Conservation (phyloP, 2,888 invertebrate genomes). For the Mythimna albipuncta region DNA sequence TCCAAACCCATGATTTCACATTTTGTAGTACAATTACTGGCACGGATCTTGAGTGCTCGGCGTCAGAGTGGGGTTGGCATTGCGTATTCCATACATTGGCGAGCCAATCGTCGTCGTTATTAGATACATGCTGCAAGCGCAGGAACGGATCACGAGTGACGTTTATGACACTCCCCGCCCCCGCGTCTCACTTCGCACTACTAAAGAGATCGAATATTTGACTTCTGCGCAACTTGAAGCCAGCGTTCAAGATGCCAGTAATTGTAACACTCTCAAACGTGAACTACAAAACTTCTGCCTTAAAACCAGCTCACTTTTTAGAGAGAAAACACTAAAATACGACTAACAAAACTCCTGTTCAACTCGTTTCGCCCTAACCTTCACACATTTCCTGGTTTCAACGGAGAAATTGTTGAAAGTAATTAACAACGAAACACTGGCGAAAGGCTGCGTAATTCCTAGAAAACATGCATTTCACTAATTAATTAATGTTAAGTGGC, state of each 20-base stretch:
- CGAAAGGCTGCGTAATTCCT: slow-evolving; percentile 30
- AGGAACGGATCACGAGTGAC: no score
- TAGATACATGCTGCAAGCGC: no score
- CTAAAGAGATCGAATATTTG: no score
- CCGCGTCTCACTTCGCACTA: no score
- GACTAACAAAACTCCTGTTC: slow-evolving; percentile 5
- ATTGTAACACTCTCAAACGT: neutral
- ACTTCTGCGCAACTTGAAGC: no score
- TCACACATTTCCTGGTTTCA: slow-evolving; percentile 17
- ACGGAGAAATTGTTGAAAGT: slow-evolving; percentile 42
- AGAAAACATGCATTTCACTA: slow-evolving; percentile 61
- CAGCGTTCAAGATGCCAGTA: no score
- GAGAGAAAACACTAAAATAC: neutral
- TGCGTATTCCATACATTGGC: no score
- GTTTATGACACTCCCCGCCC: no score
- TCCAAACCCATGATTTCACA: no score
- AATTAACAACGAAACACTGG: slow-evolving; percentile 56
- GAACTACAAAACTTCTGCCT: neutral
- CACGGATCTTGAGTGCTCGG: no score
- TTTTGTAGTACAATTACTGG: neutral
- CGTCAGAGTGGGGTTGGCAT: no score
- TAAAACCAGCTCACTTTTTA: slow-evolving; percentile 1
- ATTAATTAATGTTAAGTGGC: slow-evolving; percentile 58
- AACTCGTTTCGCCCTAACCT: slow-evolving; percentile 19
- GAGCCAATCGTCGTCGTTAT: no score